Evolutionary conservation across 2,888 invertebrate genomes (phyloP).

Genomic region (Amphimallon solstitiale): DNA sequence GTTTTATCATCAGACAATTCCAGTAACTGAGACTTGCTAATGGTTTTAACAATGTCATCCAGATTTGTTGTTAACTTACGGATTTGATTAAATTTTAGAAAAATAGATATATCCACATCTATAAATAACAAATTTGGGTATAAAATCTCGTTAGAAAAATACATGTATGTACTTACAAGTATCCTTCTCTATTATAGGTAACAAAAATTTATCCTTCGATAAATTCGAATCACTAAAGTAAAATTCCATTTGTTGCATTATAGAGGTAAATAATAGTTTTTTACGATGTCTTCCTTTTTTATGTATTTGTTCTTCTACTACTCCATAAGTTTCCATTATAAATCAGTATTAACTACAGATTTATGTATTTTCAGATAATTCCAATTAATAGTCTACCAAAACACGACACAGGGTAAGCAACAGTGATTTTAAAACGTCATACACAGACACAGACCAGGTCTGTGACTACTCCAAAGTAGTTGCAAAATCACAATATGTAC

Average conservation of each 20-base stretch:
- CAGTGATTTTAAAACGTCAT: no score
- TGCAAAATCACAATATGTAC: no score
- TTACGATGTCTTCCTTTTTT: constrained; percentile 77
- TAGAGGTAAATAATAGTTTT: constrained; percentile 76
- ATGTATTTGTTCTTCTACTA: constrained; percentile 46
- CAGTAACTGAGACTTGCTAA: constrained; percentile 77
- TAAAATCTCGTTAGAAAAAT: no score
- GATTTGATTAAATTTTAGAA: constrained; percentile 87
- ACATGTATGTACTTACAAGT: constrained; percentile 68
- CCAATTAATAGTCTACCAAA: no score
- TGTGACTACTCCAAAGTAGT: no score
- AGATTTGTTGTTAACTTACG: constrained; percentile 72
- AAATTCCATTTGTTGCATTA: constrained; percentile 92
- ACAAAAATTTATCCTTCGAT: constrained; percentile 86
- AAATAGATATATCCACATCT: constrained; percentile 76
- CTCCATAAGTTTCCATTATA: constrained; percentile 44
- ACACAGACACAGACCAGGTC: no score
- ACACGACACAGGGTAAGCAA: no score
- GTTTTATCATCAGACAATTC: constrained; percentile 77
- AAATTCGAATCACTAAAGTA: constrained; percentile 95
- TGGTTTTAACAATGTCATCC: constrained; percentile 79
- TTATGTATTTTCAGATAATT: no score
- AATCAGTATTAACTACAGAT: no score
- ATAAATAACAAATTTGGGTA: no score
- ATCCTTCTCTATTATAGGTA: constrained; percentile 73